Conservation (phyloP, 2,797 vertebrate species). For the Pelobates cultripes region DNA sequence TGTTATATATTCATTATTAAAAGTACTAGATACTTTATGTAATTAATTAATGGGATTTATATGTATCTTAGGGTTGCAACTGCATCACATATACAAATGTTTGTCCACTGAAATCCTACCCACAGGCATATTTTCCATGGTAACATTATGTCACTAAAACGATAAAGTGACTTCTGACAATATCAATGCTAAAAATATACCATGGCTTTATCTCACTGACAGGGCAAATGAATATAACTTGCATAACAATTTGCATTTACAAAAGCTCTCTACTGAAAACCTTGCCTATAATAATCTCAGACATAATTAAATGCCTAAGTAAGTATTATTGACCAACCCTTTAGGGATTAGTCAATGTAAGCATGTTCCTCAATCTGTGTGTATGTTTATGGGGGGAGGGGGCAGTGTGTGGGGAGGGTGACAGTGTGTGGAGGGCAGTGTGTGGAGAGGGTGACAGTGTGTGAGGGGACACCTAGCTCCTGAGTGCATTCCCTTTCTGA, state of each 20-base stretch:
- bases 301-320: too few species aligned
- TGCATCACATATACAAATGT: background rate
- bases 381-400: too few species aligned
- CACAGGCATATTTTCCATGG: background rate
- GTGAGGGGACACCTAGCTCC: too few species aligned
- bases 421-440: too few species aligned
- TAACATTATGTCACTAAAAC: background rate
- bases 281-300: too few species aligned
- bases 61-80: background rate
- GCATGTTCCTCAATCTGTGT: too few species aligned
- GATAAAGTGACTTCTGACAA: background rate
- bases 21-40: background rate
- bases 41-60: background rate
- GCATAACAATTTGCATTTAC: background rate
- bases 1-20: too few species aligned
- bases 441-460: too few species aligned
- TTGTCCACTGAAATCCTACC: background rate
- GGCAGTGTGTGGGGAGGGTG: too few species aligned
- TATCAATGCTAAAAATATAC: conserved; percentile 15
- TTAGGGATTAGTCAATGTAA: too few species aligned
- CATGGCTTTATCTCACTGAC: background rate
- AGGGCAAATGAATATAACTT: background rate
- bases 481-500: too few species aligned
- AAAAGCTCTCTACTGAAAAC: background rate
- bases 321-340: too few species aligned